These are phyloP conservation scores for Myopa tessellatipennis DNA, from an alignment of 2,888 invertebrate species.

Conservation along the genomic window DNA sequence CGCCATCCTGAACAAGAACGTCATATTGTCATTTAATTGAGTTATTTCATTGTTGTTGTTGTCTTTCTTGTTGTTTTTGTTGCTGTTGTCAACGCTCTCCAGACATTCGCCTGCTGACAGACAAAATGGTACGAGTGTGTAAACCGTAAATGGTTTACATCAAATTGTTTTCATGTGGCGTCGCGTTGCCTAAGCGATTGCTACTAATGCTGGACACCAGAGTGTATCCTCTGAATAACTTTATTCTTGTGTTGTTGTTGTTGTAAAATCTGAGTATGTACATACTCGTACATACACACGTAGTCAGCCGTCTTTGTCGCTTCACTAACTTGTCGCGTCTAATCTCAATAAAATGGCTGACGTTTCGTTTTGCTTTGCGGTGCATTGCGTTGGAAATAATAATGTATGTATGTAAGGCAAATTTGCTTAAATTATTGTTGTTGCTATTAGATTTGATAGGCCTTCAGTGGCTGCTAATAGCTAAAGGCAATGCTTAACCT, in stretches of 20 bases:
- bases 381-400: background rate
- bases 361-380: background rate
- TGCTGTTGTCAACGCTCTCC: background rate
- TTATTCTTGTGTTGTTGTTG: background rate
- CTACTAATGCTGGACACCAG: too few species aligned
- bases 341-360: background rate
- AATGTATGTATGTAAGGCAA: background rate
- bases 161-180: too few species aligned
- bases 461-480: too few species aligned
- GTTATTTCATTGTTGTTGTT: slow-evolving; percentile 51
- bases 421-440: background rate
- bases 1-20: slow-evolving; percentile 40
- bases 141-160: too few species aligned
- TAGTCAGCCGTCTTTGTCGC: background rate
- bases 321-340: background rate
- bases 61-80: slow-evolving; percentile 1
- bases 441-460: too few species aligned
- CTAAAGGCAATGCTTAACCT: too few species aligned
- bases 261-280: background rate
- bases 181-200: too few species aligned
- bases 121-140: too few species aligned
- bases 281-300: background rate
- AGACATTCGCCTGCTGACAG: too few species aligned
- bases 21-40: slow-evolving; percentile 58
- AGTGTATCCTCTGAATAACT: too few species aligned